A percentile compares a stretch with the other conserved stretches of the same genome.
These are phyloP conservation scores for Pristionchus japonicus DNA, from an alignment of 2,888 invertebrate species.

Conservation along the genomic window DNA sequence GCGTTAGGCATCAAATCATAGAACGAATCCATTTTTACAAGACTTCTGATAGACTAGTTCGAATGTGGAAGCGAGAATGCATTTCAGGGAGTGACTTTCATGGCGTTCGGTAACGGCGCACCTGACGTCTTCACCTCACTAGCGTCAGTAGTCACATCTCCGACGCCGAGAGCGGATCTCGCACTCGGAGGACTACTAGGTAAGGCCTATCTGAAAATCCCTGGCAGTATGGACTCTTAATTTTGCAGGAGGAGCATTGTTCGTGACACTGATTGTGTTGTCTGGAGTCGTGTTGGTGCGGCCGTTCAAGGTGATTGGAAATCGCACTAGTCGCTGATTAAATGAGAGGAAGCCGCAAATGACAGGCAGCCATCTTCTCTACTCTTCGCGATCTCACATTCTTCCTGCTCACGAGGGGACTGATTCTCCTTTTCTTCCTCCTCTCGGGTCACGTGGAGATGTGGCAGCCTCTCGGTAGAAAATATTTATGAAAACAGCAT, in stretches of 20 bases:
- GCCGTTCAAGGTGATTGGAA: constrained; percentile 14
- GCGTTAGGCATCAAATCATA: no score
- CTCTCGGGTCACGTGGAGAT: constrained; percentile 78
- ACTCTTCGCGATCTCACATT: constrained; percentile 79
- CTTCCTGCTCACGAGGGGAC: constrained; percentile 78
- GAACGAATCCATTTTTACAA: no score
- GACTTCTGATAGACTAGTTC: no score
- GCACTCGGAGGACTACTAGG: constrained; percentile 77
- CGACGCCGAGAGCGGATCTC: constrained; percentile 75
- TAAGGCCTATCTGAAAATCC: no score
- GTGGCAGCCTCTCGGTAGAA: constrained; percentile 77
- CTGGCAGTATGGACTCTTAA: background rate
- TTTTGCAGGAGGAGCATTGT: background rate
- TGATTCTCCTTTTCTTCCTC: constrained; percentile 78
- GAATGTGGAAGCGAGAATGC: background rate
- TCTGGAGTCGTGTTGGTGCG: background rate
- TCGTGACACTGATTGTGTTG: constrained; percentile 6
- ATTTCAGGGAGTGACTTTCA: constrained; percentile 81
- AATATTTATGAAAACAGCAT: no score
- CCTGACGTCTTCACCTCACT: constrained; percentile 83
- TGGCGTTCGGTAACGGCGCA: constrained; percentile 84
- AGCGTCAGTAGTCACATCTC: constrained; percentile 77
- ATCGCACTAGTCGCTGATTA: background rate
- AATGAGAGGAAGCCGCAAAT: background rate
- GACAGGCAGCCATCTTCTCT: constrained; percentile 56